A percentile compares a stretch with the other conserved stretches of the same genome.
Conservation (phyloP, 2,888 invertebrate species). For the Stegana nigrithorax region DNA sequence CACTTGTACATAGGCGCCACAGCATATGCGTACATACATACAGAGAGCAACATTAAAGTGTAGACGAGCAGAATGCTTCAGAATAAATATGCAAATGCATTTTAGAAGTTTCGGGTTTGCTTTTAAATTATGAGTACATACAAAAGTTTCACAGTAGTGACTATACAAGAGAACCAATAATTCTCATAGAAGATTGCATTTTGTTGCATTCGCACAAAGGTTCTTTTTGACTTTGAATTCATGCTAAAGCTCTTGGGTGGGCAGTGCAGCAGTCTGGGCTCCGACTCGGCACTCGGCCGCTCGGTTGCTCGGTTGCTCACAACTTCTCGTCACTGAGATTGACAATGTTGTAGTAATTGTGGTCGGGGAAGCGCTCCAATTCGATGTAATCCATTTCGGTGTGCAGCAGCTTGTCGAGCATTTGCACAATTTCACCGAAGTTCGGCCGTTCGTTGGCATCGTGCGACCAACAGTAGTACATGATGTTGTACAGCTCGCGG, state of each 20-base stretch:
- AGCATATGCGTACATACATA: too few species aligned
- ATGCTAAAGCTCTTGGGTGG: constrained; percentile 48
- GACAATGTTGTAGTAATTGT: constrained; percentile 89
- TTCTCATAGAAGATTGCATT: constrained; percentile 16
- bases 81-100: too few species aligned
- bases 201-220: constrained; percentile 20
- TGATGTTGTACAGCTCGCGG: constrained; percentile 91
- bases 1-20: too few species aligned
- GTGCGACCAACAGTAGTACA: constrained; percentile 96
- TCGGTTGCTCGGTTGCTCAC: constrained; percentile 55
- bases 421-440: constrained; percentile 83
- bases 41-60: too few species aligned
- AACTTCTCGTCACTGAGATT: constrained; percentile 87
- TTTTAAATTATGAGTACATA: neutral
- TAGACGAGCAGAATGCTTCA: too few species aligned
- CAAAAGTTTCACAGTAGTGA: neutral
- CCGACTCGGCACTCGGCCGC: too few species aligned
- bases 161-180: neutral
- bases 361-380: constrained; percentile 90
- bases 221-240: constrained; percentile 22
- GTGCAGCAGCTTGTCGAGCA: constrained; percentile 85
- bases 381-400: constrained; percentile 95
- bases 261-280: constrained; percentile 34
- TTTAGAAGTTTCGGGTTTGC: too few species aligned
- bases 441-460: constrained; percentile 85